phyloP scores from a whole-genome alignment of 1,140 invertebrate genomes.

The Lepidurus couesii region DNA sequence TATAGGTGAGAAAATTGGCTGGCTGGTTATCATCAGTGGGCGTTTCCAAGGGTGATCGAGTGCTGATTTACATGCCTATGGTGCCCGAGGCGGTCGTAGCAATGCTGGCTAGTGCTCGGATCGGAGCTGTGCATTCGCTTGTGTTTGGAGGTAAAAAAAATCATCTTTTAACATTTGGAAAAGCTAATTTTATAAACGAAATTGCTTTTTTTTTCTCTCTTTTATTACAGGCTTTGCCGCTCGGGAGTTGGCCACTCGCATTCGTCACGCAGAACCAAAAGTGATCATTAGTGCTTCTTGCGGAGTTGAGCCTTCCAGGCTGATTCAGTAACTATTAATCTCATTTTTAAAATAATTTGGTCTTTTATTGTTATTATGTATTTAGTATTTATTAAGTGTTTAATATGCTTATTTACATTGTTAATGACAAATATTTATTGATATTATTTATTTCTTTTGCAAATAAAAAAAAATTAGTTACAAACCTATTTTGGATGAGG shows the following conservation, averaged over 20 bases:
- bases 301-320: constrained; percentile 77
- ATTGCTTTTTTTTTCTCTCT: constrained; percentile 8
- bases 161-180: neutral
- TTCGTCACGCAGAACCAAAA: constrained; percentile 80
- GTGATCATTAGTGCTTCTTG: constrained; percentile 83
- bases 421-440: no score
- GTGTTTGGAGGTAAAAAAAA: constrained; percentile 71
- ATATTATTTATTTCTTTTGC: no score
- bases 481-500: constrained; percentile 80
- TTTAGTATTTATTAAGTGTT: neutral
- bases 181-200: neutral
- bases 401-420: no score
- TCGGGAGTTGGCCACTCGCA: constrained; percentile 72
- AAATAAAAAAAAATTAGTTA: constrained; percentile 53
- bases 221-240: constrained; percentile 70
- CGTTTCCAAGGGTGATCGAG: constrained; percentile 66
- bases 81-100: constrained; percentile 80
- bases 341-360: neutral
- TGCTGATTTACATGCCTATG: constrained; percentile 86
- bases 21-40: constrained; percentile 66
- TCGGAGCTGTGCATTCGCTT: constrained; percentile 80
- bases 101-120: constrained; percentile 71
- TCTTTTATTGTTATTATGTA: neutral
- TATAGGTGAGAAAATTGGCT: constrained; percentile 66
- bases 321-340: constrained; percentile 59